phyloP scores from a whole-genome alignment of 1,140 invertebrate species.

The Vanessa atalanta region DNA sequence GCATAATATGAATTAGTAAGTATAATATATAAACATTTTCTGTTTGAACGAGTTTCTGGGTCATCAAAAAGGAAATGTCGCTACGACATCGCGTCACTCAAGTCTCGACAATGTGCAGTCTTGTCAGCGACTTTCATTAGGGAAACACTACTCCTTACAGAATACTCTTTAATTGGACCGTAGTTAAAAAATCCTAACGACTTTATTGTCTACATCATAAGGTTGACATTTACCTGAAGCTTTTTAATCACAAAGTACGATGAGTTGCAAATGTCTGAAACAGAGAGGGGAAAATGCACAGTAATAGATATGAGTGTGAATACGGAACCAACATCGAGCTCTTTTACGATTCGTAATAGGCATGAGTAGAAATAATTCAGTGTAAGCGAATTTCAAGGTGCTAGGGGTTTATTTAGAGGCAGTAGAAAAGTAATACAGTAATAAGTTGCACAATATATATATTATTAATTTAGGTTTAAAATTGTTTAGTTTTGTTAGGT shows the following conservation, averaged over 20 bases:
- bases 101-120: conserved; percentile 22
- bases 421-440: background rate
- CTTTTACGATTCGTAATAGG: conserved; percentile 9
- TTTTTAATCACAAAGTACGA: conserved; percentile 26
- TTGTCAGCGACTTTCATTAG: conserved; percentile 34
- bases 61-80: conserved; percentile 30
- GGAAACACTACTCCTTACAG: conserved; percentile 29
- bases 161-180: conserved; percentile 31
- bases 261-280: conserved; percentile 30
- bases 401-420: background rate
- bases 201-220: background rate
- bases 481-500: too few relatives aligned
- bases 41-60: conserved; percentile 26
- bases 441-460: too few relatives aligned
- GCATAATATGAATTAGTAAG: background rate
- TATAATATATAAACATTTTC: conserved; percentile 11
- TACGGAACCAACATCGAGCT: conserved; percentile 17
- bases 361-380: conserved; percentile 9
- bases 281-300: conserved; percentile 21
- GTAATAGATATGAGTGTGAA: conserved; percentile 26
- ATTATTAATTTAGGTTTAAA: too few relatives aligned
- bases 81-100: conserved; percentile 29
- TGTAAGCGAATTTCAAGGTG: background rate
- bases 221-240: conserved; percentile 9
- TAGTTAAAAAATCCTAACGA: conserved; percentile 9